phyloP scores from a whole-genome alignment of 2,888 invertebrate species.

The Labia minor region DNA sequence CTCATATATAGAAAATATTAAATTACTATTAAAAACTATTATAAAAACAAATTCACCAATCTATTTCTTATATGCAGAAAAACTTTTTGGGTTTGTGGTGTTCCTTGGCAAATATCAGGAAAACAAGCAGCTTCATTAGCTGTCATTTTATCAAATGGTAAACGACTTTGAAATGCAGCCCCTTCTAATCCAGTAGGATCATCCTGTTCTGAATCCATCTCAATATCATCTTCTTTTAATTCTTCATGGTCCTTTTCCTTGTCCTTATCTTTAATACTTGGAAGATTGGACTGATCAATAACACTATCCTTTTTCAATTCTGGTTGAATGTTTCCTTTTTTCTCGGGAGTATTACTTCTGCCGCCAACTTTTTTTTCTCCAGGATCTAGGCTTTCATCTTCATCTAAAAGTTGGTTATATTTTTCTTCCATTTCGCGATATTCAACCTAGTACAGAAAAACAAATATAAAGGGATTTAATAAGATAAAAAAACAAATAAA shows the following conservation, averaged over 20 bases:
- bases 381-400: slow-evolving; percentile 50
- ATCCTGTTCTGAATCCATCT: slow-evolving; percentile 43
- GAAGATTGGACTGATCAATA: slow-evolving; percentile 38
- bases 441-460: slow-evolving; percentile 42
- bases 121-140: slow-evolving; percentile 88
- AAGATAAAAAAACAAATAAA: slow-evolving; percentile 19
- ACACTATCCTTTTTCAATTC: neutral
- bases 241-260: slow-evolving; percentile 47
- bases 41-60: slow-evolving; percentile 50
- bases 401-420: slow-evolving; percentile 40
- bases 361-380: slow-evolving; percentile 36
- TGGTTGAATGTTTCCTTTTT: slow-evolving; percentile 43
- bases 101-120: slow-evolving; percentile 76
- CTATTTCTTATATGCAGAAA: slow-evolving; percentile 87
- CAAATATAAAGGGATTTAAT: slow-evolving; percentile 25
- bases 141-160: slow-evolving; percentile 91
- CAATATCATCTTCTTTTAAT: slow-evolving; percentile 32
- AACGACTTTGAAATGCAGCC: slow-evolving; percentile 83
- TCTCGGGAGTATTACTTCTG: slow-evolving; percentile 35
- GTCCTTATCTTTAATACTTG: slow-evolving; percentile 42
- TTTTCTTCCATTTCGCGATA: slow-evolving; percentile 58
- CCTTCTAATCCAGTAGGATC: slow-evolving; percentile 66
- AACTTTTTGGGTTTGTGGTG: slow-evolving; percentile 71
- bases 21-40: too few species aligned
- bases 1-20: too few species aligned